Percentiles rank a stretch among this genome's conserved stretches.
These are phyloP conservation scores for Erebia aethiops DNA, from an alignment of 2,888 invertebrate genomes.

Conservation along the genomic window DNA sequence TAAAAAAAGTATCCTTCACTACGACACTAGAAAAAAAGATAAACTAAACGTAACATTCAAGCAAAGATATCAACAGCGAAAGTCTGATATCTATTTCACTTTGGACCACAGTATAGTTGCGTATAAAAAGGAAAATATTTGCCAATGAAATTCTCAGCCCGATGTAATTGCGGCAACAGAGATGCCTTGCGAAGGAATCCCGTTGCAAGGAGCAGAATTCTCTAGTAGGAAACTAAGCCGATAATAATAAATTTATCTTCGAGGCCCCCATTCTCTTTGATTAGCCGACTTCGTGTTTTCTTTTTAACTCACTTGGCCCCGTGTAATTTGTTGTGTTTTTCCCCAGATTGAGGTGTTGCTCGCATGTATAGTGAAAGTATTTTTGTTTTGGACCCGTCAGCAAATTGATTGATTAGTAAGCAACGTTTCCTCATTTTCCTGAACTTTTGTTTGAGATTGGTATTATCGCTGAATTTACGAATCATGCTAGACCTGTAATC, in stretches of 20 bases:
- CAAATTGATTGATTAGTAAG: background rate
- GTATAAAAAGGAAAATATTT: slow-evolving; percentile 76
- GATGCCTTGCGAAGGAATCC: slow-evolving; percentile 40
- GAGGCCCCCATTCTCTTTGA: slow-evolving; percentile 34
- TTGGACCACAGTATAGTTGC: slow-evolving; percentile 45
- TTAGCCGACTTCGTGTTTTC: slow-evolving; percentile 37
- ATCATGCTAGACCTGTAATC: too few relatives aligned
- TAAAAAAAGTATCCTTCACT: too few relatives aligned
- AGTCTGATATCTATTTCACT: slow-evolving; percentile 31
- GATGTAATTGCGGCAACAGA: slow-evolving; percentile 64
- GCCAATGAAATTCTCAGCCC: slow-evolving; percentile 74
- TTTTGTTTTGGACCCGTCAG: background rate
- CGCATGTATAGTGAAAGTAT: background rate
- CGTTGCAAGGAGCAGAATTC: slow-evolving; percentile 39
- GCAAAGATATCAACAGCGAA: slow-evolving; percentile 4
- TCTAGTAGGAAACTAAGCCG: slow-evolving; percentile 43
- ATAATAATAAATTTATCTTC: slow-evolving; percentile 44
- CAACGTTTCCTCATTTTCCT: background rate
- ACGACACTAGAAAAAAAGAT: background rate
- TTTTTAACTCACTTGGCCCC: slow-evolving; percentile 36
- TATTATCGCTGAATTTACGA: too few relatives aligned
- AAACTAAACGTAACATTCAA: background rate
- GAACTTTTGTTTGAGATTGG: too few relatives aligned
- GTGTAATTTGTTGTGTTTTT: slow-evolving; percentile 24
- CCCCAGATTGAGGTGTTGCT: slow-evolving; percentile 15